These are phyloP conservation scores for Gortyna flavago DNA, from an alignment of 2,888 invertebrate species.

Conservation along the genomic window DNA sequence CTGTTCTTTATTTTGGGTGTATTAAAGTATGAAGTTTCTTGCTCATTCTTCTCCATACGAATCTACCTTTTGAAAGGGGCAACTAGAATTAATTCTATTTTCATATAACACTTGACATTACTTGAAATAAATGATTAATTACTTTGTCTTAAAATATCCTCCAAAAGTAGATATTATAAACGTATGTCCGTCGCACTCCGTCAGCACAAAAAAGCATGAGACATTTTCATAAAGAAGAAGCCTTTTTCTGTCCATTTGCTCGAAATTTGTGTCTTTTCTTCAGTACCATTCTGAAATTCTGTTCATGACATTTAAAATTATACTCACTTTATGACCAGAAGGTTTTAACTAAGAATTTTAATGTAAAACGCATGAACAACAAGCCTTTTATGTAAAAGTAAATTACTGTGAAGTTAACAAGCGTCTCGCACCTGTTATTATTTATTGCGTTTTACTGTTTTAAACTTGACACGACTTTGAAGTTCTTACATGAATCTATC, in stretches of 20 bases:
- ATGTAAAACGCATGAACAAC: neutral
- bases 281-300: neutral
- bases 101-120: neutral
- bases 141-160: neutral
- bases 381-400: slow-evolving; percentile 25
- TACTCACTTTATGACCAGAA: neutral
- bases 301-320: neutral
- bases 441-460: slow-evolving; percentile 17
- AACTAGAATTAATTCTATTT: neutral
- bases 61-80: neutral
- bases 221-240: neutral
- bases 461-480: slow-evolving; percentile 8
- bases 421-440: slow-evolving; percentile 20
- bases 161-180: neutral
- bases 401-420: slow-evolving; percentile 7
- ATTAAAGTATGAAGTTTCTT: neutral
- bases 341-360: neutral
- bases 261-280: too few species aligned
- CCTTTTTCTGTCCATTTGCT: neutral
- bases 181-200: neutral
- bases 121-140: neutral
- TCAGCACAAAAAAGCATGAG: neutral
- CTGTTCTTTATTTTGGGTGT: neutral
- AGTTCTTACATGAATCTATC: neutral
- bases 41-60: neutral